Base-by-base conservation (phyloP, 1,140 invertebrate genomes). In the Trichogramma pretiosum region DNA sequence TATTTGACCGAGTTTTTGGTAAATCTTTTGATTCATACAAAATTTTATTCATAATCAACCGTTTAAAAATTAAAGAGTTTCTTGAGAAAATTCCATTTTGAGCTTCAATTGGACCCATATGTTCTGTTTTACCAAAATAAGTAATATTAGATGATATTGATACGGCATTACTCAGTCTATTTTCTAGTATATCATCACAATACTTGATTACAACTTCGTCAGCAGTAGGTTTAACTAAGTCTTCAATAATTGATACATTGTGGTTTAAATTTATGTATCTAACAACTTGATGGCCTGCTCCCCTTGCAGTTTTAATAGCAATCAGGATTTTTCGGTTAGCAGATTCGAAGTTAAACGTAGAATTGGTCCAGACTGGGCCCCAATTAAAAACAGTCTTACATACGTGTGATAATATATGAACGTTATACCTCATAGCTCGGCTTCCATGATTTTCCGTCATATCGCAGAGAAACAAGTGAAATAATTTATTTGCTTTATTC, bases 21-120 rank as follows among this genome's bases (percentile, higher is more conserved):
- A 56, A 65, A 5, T 57, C 79, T 79, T 74, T 46, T 63, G 76
- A 3, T 85, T 87, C 53, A 83, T 87, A 61, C 64, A 74, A 7
- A 65, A 30, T 35, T 9, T 21, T 14, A 35, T 22, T 23, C 22
- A 35, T 45, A 14, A 45, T 19, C 16, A 45, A 35, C 24, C 35
- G 34, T 14, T 13, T 5, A 34, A 22, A 45, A 3, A 11, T 11
- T 10, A 1, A 13, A n/a, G 32, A 4, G 9, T 10, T 11, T 34
- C 28, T 16, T 38, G 36, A 8, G 19, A 13, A 23, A 7, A 35
- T 45, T 35, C 9, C 23, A 42, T 42, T 42, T 24, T 23, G n/a
- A n/a, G n/a, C n/a, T n/a, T n/a, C n/a, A n/a, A n/a, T n/a, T n/a
- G n/a, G n/a, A 33, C 7, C 16, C 11, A 23, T 22, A 32, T 34